Evolutionary conservation across 2,797 vertebrate species (phyloP).

Genomic region (Lepidocolaptes lacrymiger): DNA sequence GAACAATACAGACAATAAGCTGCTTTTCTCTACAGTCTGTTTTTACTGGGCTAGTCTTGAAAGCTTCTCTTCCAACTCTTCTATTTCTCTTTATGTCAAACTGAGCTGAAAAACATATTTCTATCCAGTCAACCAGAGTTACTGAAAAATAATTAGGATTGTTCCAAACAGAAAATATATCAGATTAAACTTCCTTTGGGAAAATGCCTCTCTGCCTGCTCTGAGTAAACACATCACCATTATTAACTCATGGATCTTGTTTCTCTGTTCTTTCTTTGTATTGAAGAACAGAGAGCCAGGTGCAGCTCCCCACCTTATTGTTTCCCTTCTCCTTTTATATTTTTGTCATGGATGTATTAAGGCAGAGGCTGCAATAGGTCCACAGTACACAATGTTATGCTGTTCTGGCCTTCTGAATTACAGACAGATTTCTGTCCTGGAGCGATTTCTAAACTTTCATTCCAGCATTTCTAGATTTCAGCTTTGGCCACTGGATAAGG

Average conservation of each 20-base stretch:
- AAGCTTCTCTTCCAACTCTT: not conserved
- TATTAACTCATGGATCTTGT: not conserved
- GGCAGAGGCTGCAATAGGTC: not conserved
- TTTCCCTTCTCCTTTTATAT: not conserved
- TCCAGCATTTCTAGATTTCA: slow-evolving; percentile 9
- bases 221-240: not conserved
- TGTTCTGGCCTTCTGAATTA: not conserved
- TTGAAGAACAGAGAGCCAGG: not conserved
- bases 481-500: not conserved
- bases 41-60: slow-evolving; percentile 31
- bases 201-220: not conserved
- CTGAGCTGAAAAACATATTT: not conserved
- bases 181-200: slow-evolving; percentile 45
- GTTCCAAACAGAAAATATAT: slow-evolving; percentile 34
- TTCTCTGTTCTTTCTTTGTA: not conserved
- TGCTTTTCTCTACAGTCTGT: slow-evolving; percentile 31
- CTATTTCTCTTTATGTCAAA: not conserved
- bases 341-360: not conserved
- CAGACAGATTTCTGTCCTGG: not conserved
- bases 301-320: not conserved
- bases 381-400: not conserved
- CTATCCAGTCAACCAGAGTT: slow-evolving; percentile 23
- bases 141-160: slow-evolving; percentile 50
- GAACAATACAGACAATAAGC: slow-evolving; percentile 45
- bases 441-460: slow-evolving; percentile 27